Evolutionary conservation across 2,797 vertebrate species (phyloP).

Genomic region (Petrocephalus sullivani): DNA sequence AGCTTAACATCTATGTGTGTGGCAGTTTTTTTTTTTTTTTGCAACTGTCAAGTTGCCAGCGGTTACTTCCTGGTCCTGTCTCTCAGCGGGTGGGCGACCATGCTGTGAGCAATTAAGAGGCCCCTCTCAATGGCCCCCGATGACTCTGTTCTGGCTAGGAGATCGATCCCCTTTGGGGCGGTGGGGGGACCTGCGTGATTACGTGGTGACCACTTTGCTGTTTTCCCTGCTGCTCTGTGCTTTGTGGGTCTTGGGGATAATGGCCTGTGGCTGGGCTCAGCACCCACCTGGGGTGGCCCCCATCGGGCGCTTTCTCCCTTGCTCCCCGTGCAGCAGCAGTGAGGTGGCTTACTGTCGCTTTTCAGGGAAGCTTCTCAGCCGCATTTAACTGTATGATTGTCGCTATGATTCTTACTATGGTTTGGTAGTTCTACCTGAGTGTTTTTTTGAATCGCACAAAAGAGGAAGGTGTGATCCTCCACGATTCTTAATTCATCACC

Average conservation of each 20-base stretch:
- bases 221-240: neutral
- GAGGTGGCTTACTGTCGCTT: neutral
- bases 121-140: conserved; percentile 14
- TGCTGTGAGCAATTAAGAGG: conserved; percentile 17
- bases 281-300: neutral
- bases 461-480: no score
- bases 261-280: neutral
- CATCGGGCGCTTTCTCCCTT: neutral
- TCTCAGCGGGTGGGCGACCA: neutral
- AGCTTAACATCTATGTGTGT: neutral
- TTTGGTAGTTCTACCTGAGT: no score
- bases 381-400: neutral
- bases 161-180: conserved; percentile 6
- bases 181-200: neutral
- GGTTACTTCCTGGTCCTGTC: neutral
- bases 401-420: neutral
- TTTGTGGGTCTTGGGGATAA: neutral
- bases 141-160: conserved; percentile 13
- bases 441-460: neutral
- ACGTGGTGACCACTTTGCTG: neutral
- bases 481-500: no score
- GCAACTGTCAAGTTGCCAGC: neutral
- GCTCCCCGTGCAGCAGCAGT: neutral
- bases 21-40: neutral
- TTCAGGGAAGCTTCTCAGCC: neutral